A percentile compares a stretch with the other conserved stretches of the same genome.
Conservation (phyloP, 2,797 vertebrate genomes). For the Poliocrania exsul region DNA sequence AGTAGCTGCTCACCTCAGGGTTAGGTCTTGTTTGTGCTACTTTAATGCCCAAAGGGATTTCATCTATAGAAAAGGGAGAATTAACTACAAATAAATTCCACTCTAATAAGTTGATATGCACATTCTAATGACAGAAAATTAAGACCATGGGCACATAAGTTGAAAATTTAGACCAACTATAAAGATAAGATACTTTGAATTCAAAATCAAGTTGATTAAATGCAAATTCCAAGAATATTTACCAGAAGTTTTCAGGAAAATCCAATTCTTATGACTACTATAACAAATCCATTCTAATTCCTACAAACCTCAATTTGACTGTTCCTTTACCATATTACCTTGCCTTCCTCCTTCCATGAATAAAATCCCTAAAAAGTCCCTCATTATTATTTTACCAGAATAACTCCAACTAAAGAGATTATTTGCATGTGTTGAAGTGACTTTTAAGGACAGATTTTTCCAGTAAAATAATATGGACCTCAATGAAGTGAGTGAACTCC, state of each 20-base stretch:
- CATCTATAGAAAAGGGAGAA: background rate
- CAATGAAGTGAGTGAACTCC: constrained; percentile 9
- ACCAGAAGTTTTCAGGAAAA: background rate
- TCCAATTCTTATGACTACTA: background rate
- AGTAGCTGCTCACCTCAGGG: background rate
- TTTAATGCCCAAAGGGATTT: background rate
- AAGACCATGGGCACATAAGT: background rate
- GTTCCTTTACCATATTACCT: background rate
- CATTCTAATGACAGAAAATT: background rate
- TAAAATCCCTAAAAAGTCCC: background rate
- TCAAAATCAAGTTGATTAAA: background rate
- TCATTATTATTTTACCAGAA: background rate
- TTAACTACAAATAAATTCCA: background rate
- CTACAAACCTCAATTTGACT: background rate
- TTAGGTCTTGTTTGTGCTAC: background rate
- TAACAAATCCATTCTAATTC: background rate
- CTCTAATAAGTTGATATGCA: background rate
- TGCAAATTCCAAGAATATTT: background rate
- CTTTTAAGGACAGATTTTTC: background rate
- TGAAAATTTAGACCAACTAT: background rate
- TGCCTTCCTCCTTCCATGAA: background rate
- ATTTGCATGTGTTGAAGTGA: background rate
- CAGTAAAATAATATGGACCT: background rate
- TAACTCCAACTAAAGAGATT: background rate
- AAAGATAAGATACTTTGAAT: background rate